Evolutionary conservation across 2,888 invertebrate genomes (phyloP), one percentile per base, ranked within the genome.

Genomic region (Mylabris sibirica): DNA sequence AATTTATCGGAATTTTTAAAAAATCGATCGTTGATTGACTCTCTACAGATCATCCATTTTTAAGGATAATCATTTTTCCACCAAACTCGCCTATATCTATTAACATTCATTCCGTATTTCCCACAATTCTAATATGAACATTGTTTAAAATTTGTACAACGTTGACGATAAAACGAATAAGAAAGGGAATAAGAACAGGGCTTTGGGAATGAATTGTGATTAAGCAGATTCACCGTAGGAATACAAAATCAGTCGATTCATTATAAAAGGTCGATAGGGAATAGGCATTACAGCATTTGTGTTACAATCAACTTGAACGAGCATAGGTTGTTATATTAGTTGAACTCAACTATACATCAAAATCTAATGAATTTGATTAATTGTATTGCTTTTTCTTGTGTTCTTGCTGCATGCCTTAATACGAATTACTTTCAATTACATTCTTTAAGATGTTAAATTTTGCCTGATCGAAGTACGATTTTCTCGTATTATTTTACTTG

Each of bases 171-270:
- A 57, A 57, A 57, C 57, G 57, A 24, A 57, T 57, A 57, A 57
- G 57, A 57, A 57, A 24, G 57, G 57, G 57, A 57, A 57, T 57
- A 57, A 57, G 57, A 57, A 57, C 57, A 57, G 57, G 57, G 24
- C 14, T 57, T 57, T 20, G 53, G 30, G 64, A 53, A 60, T 62
- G 63, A 60, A 68, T 68, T 68, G 62, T 65, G 35, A 65, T 68
- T 63, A 68, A 68, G 68, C 61, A 61, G 59, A 68, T 35, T 44
- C 68, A 68, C 62, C 41, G 59, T 59, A 62, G 22, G 68, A 68
- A 68, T 68, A 68, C 68, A 68, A 68, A 57, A 68, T 68, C 68
- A 65, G 62, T 53, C 30, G 59, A 64, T 60, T 67, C 57, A 57
- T 57, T 57, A 57, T 57, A 57, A 57, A 60, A 61, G 60, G 60